A percentile compares a stretch with the other conserved stretches of the same genome.
These are phyloP conservation scores for Triplophysa siluroides DNA, from an alignment of 2,113 vertebrate genomes.

Conservation along the genomic window DNA sequence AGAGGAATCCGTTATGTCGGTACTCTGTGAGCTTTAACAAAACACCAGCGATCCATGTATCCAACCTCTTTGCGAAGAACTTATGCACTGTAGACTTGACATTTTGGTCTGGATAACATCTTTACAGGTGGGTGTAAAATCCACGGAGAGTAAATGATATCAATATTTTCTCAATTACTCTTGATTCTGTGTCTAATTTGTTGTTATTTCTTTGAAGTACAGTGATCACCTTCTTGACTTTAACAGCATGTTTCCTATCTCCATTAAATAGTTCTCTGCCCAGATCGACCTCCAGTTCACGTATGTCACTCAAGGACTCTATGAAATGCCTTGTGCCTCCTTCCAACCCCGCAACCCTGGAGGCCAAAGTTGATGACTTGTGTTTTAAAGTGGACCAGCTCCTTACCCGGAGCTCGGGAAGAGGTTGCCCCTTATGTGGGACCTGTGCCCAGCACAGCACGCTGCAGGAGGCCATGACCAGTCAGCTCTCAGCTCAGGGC, in stretches of 20 bases:
- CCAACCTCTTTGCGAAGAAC: background rate
- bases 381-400: constrained; percentile 53
- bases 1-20: constrained; percentile 51
- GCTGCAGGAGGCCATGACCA: constrained; percentile 45
- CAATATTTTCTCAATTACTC: too few species aligned
- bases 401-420: constrained; percentile 30
- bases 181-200: too few species aligned
- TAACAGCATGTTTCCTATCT: constrained; percentile 2
- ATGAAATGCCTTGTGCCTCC: constrained; percentile 20
- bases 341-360: constrained; percentile 30
- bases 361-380: constrained; percentile 57
- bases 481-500: constrained; percentile 49
- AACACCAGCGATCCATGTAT: background rate
- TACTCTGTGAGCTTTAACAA: constrained; percentile 8
- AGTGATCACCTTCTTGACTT: background rate
- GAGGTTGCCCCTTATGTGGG: constrained; percentile 42
- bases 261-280: background rate
- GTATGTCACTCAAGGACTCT: constrained; percentile 33
- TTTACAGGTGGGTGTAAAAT: background rate
- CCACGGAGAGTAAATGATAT: too few species aligned
- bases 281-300: background rate
- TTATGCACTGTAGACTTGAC: background rate
- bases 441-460: constrained; percentile 49
- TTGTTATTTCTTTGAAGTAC: too few species aligned
- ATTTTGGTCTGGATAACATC: background rate